These are phyloP conservation scores for Silurus meridionalis DNA, from an alignment of 2,113 vertebrate species.

Conservation along the genomic window DNA sequence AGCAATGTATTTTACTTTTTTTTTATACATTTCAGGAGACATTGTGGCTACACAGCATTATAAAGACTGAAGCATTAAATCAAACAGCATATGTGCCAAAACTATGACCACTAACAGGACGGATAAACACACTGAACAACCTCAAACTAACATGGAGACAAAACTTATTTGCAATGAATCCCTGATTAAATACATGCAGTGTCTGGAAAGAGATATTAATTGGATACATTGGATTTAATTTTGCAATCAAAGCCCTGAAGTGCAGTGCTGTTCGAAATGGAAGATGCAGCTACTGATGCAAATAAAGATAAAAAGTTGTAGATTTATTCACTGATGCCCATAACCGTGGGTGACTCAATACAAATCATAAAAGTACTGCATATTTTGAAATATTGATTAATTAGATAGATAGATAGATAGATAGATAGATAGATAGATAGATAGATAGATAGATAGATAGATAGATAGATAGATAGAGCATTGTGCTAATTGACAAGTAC, in stretches of 20 bases:
- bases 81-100: not conserved
- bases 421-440: too few relatives aligned
- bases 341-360: not conserved
- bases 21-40: not conserved
- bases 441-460: too few relatives aligned
- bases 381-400: not conserved
- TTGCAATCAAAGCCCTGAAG: constrained; percentile 14
- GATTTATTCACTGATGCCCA: not conserved
- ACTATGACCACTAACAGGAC: not conserved
- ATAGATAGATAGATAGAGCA: too few relatives aligned
- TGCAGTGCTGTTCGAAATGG: constrained; percentile 9
- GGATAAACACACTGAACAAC: not conserved
- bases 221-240: constrained; percentile 11
- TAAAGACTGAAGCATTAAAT: not conserved
- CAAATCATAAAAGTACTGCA: not conserved
- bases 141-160: not conserved
- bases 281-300: constrained; percentile 5
- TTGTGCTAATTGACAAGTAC: too few relatives aligned
- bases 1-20: not conserved
- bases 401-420: too few relatives aligned
- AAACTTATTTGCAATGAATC: not conserved
- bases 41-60: not conserved
- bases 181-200: not conserved
- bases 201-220: constrained; percentile 9
- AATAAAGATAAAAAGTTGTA: not conserved